phyloP scores from a whole-genome alignment of 2,888 invertebrate genomes.

The Lathronympha strigana region DNA sequence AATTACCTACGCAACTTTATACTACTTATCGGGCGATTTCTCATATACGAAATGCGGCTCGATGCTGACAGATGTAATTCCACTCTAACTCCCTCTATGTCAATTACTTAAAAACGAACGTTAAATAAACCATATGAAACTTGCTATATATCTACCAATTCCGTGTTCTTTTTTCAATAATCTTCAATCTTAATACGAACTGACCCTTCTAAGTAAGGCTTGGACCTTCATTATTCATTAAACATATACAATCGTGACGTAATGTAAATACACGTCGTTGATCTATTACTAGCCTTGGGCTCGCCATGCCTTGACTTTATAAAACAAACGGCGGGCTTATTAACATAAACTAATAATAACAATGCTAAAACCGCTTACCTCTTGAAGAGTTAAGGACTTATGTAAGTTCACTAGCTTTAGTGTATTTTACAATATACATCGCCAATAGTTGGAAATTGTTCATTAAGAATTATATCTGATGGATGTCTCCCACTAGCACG shows the following conservation, averaged over 20 bases:
- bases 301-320: slow-evolving; percentile 46
- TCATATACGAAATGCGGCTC: no score
- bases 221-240: slow-evolving; percentile 30
- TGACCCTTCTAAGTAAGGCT: slow-evolving; percentile 23
- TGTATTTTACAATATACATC: no score
- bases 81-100: no score
- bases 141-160: no score
- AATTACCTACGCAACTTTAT: no score
- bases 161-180: background rate
- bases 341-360: slow-evolving; percentile 28
- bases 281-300: slow-evolving; percentile 50
- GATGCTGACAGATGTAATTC: no score
- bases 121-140: no score
- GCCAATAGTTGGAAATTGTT: no score
- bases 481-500: no score
- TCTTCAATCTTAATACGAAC: background rate
- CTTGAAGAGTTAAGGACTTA: slow-evolving; percentile 16
- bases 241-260: slow-evolving; percentile 45
- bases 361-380: slow-evolving; percentile 15
- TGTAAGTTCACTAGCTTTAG: background rate
- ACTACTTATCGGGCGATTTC: no score
- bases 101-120: no score
- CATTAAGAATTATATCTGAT: no score
- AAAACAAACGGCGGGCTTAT: slow-evolving; percentile 30
- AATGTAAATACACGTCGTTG: slow-evolving; percentile 46